These are phyloP conservation scores for Mohoua ochrocephala DNA, from an alignment of 2,113 vertebrate genomes.

Conservation along the genomic window DNA sequence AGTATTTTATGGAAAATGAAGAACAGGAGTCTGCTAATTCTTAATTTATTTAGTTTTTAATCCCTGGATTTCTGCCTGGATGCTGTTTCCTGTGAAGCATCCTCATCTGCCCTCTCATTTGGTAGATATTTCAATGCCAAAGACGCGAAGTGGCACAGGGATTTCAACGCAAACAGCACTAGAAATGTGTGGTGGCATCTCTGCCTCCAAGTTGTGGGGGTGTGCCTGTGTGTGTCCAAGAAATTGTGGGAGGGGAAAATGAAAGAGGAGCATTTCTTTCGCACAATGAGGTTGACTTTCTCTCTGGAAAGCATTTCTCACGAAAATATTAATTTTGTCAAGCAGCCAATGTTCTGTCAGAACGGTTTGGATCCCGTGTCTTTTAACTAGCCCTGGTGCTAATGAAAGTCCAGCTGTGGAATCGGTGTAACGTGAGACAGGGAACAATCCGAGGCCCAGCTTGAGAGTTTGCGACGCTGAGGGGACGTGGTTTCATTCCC, in stretches of 20 bases:
- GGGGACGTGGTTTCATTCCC: neutral
- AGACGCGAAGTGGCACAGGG: neutral
- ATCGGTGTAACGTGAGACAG: neutral
- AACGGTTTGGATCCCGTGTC: neutral
- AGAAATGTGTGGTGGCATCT: neutral
- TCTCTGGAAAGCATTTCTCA: neutral
- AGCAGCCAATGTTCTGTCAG: neutral
- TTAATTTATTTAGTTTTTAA: neutral
- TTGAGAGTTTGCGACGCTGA: neutral
- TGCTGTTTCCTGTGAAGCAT: neutral
- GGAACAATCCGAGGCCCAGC: neutral
- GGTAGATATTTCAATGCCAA: neutral
- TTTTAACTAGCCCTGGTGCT: neutral
- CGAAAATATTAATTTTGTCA: slow-evolving; percentile 5
- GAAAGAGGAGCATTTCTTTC: neutral
- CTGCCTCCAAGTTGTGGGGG: neutral
- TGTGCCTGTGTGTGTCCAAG: neutral
- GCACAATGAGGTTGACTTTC: neutral
- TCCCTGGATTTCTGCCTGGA: neutral
- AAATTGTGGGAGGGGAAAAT: neutral
- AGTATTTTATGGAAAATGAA: neutral
- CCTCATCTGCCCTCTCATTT: neutral
- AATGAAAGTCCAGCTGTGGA: neutral
- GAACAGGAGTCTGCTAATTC: neutral
- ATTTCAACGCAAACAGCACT: neutral